Conservation (phyloP, 2,113 vertebrate species). For the Phoxinus phoxinus region DNA sequence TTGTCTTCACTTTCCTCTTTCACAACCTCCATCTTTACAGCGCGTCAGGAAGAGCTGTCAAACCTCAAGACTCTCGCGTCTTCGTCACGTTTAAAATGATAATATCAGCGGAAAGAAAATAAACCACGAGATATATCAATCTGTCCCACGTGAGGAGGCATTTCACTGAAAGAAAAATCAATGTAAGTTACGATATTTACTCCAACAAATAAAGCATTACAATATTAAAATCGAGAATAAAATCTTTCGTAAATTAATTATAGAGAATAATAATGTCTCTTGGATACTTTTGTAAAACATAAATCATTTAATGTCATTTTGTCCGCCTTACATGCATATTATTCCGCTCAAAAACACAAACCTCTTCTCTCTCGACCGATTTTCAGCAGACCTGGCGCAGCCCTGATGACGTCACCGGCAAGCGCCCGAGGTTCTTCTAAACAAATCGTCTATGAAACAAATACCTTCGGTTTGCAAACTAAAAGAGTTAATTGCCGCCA, state of each 20-base stretch:
- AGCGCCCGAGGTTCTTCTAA: background rate
- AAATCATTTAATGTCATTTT: background rate
- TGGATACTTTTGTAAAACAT: background rate
- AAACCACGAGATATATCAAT: background rate
- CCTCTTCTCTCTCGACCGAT: background rate
- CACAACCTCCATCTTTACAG: background rate
- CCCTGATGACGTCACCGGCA: background rate
- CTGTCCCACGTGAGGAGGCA: background rate
- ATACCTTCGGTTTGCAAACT: background rate
- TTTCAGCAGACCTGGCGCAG: background rate
- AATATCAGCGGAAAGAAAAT: background rate
- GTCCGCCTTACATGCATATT: background rate
- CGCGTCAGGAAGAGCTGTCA: background rate
- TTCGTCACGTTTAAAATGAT: background rate
- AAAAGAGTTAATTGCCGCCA: background rate
- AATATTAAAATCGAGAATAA: background rate
- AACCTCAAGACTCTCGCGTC: background rate
- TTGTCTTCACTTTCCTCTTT: background rate
- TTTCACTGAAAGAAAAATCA: background rate
- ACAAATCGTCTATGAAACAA: too few species aligned
- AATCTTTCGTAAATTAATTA: background rate
- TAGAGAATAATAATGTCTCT: background rate
- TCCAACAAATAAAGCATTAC: background rate
- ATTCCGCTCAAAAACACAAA: background rate
- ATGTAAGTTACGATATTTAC: background rate